phyloP scores from a whole-genome alignment of 2,888 invertebrate species.

The Zelleria hepariella region DNA sequence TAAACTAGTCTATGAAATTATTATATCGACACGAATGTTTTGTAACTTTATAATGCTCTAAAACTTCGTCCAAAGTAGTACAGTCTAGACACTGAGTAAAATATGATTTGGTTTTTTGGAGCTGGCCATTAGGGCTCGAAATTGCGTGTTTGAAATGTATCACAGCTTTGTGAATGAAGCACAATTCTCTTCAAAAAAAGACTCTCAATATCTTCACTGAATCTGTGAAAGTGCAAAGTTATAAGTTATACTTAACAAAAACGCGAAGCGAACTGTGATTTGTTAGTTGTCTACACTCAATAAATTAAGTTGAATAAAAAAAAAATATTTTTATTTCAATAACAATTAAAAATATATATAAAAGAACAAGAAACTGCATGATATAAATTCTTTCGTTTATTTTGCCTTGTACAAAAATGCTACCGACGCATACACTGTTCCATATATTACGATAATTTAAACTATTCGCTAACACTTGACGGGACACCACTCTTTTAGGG shows the following conservation, averaged over 20 bases:
- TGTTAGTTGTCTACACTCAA: slow-evolving; percentile 38
- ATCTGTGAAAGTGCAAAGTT: slow-evolving; percentile 24
- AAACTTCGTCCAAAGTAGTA: neutral
- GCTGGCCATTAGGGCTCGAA: neutral
- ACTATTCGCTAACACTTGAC: slow-evolving; percentile 21
- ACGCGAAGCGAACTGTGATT: slow-evolving; percentile 47
- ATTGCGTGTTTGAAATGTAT: neutral
- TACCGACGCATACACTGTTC: neutral
- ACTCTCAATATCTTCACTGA: neutral
- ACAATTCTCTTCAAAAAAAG: too few species aligned
- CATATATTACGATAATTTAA: slow-evolving; percentile 28
- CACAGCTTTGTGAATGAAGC: neutral
- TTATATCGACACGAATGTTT: neutral
- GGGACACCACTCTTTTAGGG: slow-evolving; percentile 1
- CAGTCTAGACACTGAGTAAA: neutral
- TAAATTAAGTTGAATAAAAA: slow-evolving; percentile 36
- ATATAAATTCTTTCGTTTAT: neutral
- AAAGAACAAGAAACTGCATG: too few species aligned
- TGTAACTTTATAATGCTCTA: neutral
- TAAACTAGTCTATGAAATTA: neutral
- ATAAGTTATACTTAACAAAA: slow-evolving; percentile 15
- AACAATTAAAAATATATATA: too few species aligned
- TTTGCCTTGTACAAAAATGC: slow-evolving; percentile 4
- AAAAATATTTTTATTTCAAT: slow-evolving; percentile 13
- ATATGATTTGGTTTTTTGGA: neutral